Evolutionary conservation across 2,113 vertebrate species (phyloP).

Genomic region (Gymnogyps californianus): DNA sequence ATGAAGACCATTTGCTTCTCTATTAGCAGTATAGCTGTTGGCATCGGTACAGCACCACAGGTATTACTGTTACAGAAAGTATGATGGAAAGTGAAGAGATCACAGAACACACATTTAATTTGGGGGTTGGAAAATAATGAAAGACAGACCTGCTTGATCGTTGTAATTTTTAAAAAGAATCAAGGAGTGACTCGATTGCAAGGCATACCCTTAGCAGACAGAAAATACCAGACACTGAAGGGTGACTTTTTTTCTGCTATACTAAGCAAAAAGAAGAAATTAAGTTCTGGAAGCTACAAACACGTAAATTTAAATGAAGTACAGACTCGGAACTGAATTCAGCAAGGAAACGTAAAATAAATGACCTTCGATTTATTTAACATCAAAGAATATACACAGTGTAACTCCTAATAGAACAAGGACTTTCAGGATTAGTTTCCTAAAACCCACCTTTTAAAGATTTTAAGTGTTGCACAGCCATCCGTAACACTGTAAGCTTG

Average conservation of each 20-base stretch:
- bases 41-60: not conserved
- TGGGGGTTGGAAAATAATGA: not conserved
- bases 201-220: not conserved
- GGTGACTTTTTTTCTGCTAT: not conserved
- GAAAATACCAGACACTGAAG: not conserved
- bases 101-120: not conserved
- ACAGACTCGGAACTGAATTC: not conserved
- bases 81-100: not conserved
- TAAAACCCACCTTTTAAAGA: constrained; percentile 83
- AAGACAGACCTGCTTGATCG: not conserved
- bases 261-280: not conserved
- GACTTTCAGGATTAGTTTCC: not conserved
- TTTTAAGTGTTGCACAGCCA: constrained; percentile 91
- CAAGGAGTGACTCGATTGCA: not conserved
- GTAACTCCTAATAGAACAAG: not conserved
- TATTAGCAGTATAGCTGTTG: not conserved
- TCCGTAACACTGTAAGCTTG: constrained; percentile 90
- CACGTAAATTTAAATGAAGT: not conserved
- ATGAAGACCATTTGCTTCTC: not conserved
- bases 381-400: not conserved
- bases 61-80: not conserved
- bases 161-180: not conserved
- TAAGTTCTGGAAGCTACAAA: not conserved
- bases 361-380: not conserved
- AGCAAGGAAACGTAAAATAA: not conserved